Evolutionary conservation across 1,140 invertebrate genomes (phyloP).

Genomic region (Zophobas morio): DNA sequence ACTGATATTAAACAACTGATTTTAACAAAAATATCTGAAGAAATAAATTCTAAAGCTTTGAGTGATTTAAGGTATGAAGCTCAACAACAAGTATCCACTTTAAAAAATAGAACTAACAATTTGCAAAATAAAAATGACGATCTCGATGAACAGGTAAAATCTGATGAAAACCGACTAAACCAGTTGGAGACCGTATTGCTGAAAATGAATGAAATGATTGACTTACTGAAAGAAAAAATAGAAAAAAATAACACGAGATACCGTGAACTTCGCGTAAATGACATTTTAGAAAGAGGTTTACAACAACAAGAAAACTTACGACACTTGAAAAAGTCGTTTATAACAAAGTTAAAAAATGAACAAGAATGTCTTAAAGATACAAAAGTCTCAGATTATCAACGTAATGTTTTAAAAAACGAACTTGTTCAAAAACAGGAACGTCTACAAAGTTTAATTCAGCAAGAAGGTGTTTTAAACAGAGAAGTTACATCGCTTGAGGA

Average conservation of each 20-base stretch:
- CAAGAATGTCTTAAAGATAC: slow-evolving; percentile 2
- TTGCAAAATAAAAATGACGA: slow-evolving; percentile 8
- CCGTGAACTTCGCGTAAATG: neutral
- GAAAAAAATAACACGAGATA: slow-evolving; percentile 5
- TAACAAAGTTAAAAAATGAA: neutral
- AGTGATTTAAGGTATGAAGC: neutral
- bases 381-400: neutral
- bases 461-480: neutral
- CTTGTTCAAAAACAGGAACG: neutral
- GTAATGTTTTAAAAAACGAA: slow-evolving; percentile 1
- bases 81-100: neutral
- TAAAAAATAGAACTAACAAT: neutral
- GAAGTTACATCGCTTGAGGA: neutral
- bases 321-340: neutral
- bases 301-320: neutral
- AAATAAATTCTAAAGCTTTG: neutral
- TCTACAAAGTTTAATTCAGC: neutral
- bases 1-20: slow-evolving; percentile 16
- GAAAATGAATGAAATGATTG: slow-evolving; percentile 20
- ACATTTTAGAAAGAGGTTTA: neutral
- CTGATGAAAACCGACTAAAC: neutral
- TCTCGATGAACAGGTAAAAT: slow-evolving; percentile 8
- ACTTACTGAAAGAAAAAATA: slow-evolving; percentile 8
- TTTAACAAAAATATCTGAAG: neutral
- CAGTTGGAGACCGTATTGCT: slow-evolving; percentile 5